A percentile compares a stretch with the other conserved stretches of the same genome.
Evolutionary conservation across 2,797 vertebrate species (phyloP).

Genomic region (Myiothlypis chrysogaster): DNA sequence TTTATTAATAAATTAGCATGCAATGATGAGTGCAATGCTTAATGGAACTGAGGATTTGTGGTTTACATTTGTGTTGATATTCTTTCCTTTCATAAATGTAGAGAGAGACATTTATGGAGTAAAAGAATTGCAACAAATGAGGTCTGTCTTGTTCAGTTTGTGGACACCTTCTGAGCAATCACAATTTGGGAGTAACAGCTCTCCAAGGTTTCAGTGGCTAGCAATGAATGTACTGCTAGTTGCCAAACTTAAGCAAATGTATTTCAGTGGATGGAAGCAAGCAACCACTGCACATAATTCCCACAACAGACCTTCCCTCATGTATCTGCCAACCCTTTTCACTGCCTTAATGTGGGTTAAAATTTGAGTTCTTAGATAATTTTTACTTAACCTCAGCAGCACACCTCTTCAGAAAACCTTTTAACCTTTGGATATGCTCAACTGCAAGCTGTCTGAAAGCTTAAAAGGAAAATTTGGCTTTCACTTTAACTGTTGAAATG

Average conservation of each 20-base stretch:
- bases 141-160: not conserved
- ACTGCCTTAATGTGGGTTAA: not conserved
- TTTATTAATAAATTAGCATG: not conserved
- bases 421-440: not conserved
- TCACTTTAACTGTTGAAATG: constrained; percentile 14
- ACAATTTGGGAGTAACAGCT: not conserved
- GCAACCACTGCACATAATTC: not conserved
- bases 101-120: not conserved
- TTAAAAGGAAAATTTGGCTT: not conserved
- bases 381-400: not conserved
- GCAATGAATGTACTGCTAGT: not conserved
- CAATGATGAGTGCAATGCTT: not conserved
- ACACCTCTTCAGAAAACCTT: not conserved
- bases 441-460: not conserved
- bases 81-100: not conserved
- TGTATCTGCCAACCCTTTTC: not conserved
- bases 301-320: not conserved
- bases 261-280: not conserved
- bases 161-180: not conserved
- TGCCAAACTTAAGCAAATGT: not conserved
- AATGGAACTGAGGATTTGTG: not conserved
- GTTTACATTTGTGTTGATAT: not conserved
- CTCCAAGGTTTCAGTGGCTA: not conserved
- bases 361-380: not conserved
- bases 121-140: not conserved